Evolutionary conservation across 2,888 invertebrate species (phyloP).

Genomic region (Cistogaster globosa): DNA sequence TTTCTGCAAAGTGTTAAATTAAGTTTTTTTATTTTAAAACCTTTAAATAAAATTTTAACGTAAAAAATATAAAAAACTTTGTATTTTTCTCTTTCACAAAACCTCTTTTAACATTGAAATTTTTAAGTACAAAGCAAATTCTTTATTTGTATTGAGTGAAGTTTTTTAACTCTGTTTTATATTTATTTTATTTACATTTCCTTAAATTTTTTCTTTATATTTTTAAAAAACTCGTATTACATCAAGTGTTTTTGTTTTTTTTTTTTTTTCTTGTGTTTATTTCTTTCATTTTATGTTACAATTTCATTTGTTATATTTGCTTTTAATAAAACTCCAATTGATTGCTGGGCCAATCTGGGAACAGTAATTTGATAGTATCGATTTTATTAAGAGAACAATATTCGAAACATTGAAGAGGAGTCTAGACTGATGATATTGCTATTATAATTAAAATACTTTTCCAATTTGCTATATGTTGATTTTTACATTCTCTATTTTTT

Average conservation of each 20-base stretch:
- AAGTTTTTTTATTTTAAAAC: too few species aligned
- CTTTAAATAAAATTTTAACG: too few species aligned
- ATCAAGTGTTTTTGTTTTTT: neutral
- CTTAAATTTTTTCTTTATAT: neutral
- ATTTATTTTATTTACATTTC: neutral
- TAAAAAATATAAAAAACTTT: too few species aligned
- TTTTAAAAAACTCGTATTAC: neutral
- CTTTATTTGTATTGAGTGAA: too few species aligned
- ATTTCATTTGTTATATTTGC: constrained; percentile 24
- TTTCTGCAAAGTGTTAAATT: too few species aligned
- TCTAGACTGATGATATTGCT: constrained; percentile 66
- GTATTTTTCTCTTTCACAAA: too few species aligned
- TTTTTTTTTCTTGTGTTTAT: too few species aligned
- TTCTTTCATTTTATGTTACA: neutral
- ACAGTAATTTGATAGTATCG: constrained; percentile 22
- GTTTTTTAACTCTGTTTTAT: too few species aligned
- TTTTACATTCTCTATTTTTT: constrained; percentile 35
- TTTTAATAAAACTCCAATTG: constrained; percentile 44
- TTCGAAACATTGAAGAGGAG: constrained; percentile 38
- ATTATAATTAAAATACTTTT: constrained; percentile 72
- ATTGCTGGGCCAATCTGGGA: neutral
- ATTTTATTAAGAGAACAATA: constrained; percentile 3
- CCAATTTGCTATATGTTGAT: constrained; percentile 65
- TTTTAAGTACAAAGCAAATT: too few species aligned
- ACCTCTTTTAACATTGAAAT: too few species aligned